Percentiles rank a stretch among this genome's conserved stretches.
Evolutionary conservation across 2,797 vertebrate genomes (phyloP).

Genomic region (Phaenicophaeus curvirostris): DNA sequence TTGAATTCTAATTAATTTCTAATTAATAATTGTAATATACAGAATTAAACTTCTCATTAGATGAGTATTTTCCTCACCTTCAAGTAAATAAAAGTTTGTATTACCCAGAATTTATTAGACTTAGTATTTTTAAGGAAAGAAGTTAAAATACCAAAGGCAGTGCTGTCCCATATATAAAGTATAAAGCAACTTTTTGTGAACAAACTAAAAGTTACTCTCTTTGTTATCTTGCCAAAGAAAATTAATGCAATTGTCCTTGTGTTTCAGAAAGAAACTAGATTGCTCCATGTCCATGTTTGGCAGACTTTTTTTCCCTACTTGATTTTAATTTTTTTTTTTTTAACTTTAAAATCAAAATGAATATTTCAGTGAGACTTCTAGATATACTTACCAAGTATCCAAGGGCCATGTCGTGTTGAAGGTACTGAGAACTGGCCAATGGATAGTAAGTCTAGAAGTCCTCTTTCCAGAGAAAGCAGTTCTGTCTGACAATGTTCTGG

Average conservation of each 20-base stretch:
- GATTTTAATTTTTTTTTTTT: neutral
- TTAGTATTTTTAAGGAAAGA: neutral
- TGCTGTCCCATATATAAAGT: neutral
- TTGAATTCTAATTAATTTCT: neutral
- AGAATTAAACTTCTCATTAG: neutral
- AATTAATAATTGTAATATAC: neutral
- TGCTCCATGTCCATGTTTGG: rapidly evolving
- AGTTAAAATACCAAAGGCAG: neutral
- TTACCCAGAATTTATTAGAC: neutral
- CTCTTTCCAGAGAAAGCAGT: neutral
- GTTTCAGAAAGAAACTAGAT: neutral
- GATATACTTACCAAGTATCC: neutral
- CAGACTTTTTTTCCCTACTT: neutral
- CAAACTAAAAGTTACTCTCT: neutral
- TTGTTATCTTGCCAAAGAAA: neutral
- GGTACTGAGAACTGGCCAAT: neutral
- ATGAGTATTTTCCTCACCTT: neutral
- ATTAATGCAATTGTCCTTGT: neutral
- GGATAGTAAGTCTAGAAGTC: neutral
- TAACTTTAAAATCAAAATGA: neutral
- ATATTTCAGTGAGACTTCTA: neutral
- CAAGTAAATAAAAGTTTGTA: neutral
- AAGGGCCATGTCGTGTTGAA: neutral
- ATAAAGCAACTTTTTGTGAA: neutral
- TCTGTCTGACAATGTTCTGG: neutral